These are phyloP conservation scores for Coenonympha arcania DNA, from an alignment of 2,888 invertebrate species.

Conservation along the genomic window DNA sequence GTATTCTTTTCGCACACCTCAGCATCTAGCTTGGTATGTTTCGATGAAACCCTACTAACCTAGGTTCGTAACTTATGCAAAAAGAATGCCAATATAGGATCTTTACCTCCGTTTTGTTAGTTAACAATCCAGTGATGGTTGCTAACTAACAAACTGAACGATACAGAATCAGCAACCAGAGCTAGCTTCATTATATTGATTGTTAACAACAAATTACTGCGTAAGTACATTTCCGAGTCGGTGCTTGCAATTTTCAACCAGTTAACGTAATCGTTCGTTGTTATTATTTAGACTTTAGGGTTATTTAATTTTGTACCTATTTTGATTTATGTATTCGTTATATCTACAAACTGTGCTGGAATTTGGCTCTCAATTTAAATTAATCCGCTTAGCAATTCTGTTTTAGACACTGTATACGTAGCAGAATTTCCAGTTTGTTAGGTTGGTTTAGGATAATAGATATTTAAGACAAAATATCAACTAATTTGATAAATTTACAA, in stretches of 20 bases:
- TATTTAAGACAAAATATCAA: background rate
- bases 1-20: no score
- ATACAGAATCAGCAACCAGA: no score
- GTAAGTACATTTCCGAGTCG: conserved; percentile 29
- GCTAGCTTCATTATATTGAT: conserved; percentile 32
- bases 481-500: background rate
- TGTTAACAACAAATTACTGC: conserved; percentile 28
- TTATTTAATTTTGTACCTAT: conserved; percentile 10
- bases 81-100: no score
- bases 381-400: conserved; percentile 4
- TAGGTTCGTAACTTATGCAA: no score
- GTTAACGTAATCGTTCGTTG: conserved; percentile 7
- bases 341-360: background rate
- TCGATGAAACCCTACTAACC: no score
- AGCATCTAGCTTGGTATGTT: no score
- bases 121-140: no score
- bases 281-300: conserved; percentile 10
- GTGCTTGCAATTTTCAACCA: conserved; percentile 21
- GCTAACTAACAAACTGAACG: no score
- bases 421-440: conserved; percentile 3
- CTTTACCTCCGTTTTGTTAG: no score
- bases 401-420: conserved; percentile 1
- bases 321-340: conserved; percentile 3
- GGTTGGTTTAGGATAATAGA: background rate
- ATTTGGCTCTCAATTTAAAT: conserved; percentile 1